These are phyloP conservation scores for Protaetia brevitarsis DNA, from an alignment of 1,140 invertebrate species.

Conservation along the genomic window DNA sequence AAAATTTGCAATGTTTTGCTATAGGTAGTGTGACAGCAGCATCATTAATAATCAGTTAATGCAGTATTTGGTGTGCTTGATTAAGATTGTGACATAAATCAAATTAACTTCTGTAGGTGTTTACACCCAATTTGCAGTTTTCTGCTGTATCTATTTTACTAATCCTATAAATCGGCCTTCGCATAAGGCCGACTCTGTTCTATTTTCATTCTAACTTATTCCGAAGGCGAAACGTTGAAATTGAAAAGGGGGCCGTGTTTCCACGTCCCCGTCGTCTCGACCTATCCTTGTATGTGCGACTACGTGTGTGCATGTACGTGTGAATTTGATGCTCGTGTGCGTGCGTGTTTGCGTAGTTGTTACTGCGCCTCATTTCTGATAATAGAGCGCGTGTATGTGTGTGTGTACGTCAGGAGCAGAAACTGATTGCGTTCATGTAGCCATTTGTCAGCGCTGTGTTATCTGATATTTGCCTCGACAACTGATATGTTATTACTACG, in stretches of 20 bases:
- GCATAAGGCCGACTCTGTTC: background rate
- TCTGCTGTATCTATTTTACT: too few species aligned
- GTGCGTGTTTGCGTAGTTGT: background rate
- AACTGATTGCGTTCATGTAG: conserved; percentile 16
- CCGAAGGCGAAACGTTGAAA: background rate
- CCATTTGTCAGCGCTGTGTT: conserved; percentile 10
- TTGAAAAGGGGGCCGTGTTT: conserved; percentile 10
- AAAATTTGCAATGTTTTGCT: too few species aligned
- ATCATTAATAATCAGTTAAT: too few species aligned
- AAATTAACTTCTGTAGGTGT: too few species aligned
- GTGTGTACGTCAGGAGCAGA: background rate
- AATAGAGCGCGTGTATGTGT: background rate
- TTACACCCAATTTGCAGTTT: too few species aligned
- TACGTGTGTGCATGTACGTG: background rate
- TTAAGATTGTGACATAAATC: too few species aligned
- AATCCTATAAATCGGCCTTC: too few species aligned
- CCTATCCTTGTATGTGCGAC: too few species aligned
- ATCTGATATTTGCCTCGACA: conserved; percentile 13
- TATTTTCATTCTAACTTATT: conserved; percentile 16
- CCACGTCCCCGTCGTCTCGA: background rate
- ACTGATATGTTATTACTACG: conserved; percentile 13
- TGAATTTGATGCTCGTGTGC: background rate
- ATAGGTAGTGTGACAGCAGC: too few species aligned
- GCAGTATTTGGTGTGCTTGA: too few species aligned
- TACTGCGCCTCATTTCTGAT: conserved; percentile 5